Evolutionary conservation across 2,888 invertebrate genomes (phyloP), one percentile per base, ranked within the genome.

Genomic region (Phalera bucephala): DNA sequence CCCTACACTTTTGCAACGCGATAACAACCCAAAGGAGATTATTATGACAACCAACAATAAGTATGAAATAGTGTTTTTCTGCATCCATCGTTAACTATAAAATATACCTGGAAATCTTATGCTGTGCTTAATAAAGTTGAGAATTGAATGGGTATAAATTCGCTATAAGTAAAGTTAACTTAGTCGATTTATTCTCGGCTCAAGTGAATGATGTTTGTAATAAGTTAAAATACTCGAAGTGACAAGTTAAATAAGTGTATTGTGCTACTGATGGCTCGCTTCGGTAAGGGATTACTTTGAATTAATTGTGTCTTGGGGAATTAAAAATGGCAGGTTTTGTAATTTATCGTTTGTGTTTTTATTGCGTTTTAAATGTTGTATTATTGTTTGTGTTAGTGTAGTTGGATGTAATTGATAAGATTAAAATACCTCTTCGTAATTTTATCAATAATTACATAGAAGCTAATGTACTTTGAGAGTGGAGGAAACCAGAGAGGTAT

Each of bases 221-320:
- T 80, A 80, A 65, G 54, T 80, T 67, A 67, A 52, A 62, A 55
- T 63, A 63, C 50, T 64, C 67, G 73, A 76, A 74, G 65, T 73
- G 79, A 77, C 78, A 75, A 65, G 64, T 51, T 64, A 69, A 73
- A 68, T 68, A 66, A 69, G 67, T 46, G 35, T 52, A 66, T 62
- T 68, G 62, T 61, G 76, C 80, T 79, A 79, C 81, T 53, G 81
- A 69, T 62, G 48, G 33, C 41, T n/a, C n/a, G n/a, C n/a, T 36
- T 36, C 36, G 27, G 13, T 12, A 27, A 42, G 8, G 40, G 45
- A 51, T 51, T 47, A 55, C 51, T 12, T 44, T 19, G 44, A 40
- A 54, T 52, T 63, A 63, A 54, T 59, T 36, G 41, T 44, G 41
- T 45, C 47, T 40, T 28, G 43, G 50, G 34, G 34, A 48, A 46